These are phyloP conservation scores for Eleginops maclovinus DNA, from an alignment of 2,113 vertebrate genomes.

Conservation along the genomic window DNA sequence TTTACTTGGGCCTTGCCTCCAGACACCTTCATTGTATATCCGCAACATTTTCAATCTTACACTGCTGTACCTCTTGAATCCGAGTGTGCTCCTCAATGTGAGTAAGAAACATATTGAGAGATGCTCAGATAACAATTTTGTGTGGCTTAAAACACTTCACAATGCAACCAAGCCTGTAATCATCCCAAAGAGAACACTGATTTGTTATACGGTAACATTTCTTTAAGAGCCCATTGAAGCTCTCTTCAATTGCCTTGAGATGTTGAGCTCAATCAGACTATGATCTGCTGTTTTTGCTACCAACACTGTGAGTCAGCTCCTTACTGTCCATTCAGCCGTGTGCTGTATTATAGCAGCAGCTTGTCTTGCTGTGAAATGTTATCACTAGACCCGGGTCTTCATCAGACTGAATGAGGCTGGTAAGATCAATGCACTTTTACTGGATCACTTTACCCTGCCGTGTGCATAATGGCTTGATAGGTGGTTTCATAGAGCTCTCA, in stretches of 20 bases:
- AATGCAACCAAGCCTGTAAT: slow-evolving; percentile 58
- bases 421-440: slow-evolving; percentile 68
- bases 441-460: slow-evolving; percentile 66
- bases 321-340: slow-evolving; percentile 30
- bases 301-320: neutral
- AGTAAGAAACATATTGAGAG: slow-evolving; percentile 39
- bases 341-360: slow-evolving; percentile 23
- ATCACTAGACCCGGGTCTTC: slow-evolving; percentile 62
- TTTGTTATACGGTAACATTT: slow-evolving; percentile 29
- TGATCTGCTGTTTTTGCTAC: slow-evolving; percentile 31
- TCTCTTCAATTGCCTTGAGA: slow-evolving; percentile 26
- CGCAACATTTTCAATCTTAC: slow-evolving; percentile 64
- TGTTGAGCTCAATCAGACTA: slow-evolving; percentile 42
- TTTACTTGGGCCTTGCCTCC: slow-evolving; percentile 52
- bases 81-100: slow-evolving; percentile 42
- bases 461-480: slow-evolving; percentile 60
- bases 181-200: slow-evolving; percentile 49
- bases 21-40: slow-evolving; percentile 47
- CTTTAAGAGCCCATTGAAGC: slow-evolving; percentile 45
- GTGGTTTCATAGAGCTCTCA: slow-evolving; percentile 47
- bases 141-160: slow-evolving; percentile 52
- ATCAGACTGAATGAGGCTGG: slow-evolving; percentile 59
- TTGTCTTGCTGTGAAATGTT: slow-evolving; percentile 59
- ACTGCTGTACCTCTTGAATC: slow-evolving; percentile 46
- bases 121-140: slow-evolving; percentile 48